Evolutionary conservation across 2,888 invertebrate species (phyloP).

Genomic region (Cephonodes hylas): DNA sequence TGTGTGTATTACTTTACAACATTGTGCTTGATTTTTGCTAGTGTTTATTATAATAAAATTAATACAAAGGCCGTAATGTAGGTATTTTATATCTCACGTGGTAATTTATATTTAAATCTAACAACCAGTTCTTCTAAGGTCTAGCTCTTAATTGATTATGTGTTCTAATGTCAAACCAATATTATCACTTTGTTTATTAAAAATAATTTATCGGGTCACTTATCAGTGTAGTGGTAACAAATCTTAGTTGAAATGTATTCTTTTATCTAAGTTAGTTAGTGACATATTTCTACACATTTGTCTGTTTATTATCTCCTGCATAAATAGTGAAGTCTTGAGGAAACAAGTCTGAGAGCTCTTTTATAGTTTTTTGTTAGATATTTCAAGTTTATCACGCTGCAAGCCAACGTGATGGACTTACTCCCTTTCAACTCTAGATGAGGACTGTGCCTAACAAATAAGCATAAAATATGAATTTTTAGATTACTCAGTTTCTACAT

Average conservation of each 20-base stretch:
- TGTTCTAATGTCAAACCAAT: background rate
- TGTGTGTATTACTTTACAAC: background rate
- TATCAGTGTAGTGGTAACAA: background rate
- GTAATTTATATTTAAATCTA: background rate
- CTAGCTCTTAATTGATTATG: background rate
- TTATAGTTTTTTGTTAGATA: no score
- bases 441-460: no score
- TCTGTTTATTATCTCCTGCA: no score
- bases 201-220: background rate
- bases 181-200: background rate
- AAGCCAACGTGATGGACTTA: no score
- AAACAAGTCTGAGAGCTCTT: no score
- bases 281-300: background rate
- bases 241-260: background rate
- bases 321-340: no score
- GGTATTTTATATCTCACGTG: background rate
- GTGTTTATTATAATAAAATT: background rate
- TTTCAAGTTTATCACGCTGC: no score
- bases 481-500: no score
- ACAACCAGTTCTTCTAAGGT: background rate
- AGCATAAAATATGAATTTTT: no score
- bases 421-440: no score
- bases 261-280: background rate
- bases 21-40: background rate
- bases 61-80: background rate